A percentile compares a stretch with the other conserved stretches of the same genome.
Conservation (phyloP, 2,113 vertebrate species). For the Hyperopisus bebe region DNA sequence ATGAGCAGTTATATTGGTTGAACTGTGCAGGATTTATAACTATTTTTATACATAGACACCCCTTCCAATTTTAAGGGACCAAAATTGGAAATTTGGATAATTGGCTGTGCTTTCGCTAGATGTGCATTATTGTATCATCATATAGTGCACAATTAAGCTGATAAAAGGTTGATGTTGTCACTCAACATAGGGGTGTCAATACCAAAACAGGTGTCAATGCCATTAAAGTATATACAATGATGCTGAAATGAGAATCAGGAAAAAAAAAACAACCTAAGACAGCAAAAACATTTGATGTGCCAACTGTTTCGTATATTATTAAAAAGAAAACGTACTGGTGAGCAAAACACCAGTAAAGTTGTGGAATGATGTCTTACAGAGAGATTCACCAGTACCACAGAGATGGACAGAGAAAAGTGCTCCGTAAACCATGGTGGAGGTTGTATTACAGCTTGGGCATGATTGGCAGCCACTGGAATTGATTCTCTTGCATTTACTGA, state of each 20-base stretch:
- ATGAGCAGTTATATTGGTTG: neutral
- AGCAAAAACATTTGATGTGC: neutral
- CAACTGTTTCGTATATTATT: neutral
- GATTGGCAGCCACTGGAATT: neutral
- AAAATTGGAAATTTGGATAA: neutral
- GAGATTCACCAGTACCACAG: neutral
- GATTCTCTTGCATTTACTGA: neutral
- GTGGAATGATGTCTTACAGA: neutral
- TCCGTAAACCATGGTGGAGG: neutral
- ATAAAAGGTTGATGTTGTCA: neutral
- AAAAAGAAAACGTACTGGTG: neutral
- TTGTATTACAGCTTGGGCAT: neutral
- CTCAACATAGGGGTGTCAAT: neutral
- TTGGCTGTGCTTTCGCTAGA: neutral
- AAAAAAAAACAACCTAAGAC: neutral
- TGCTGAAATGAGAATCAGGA: neutral
- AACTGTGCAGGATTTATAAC: neutral
- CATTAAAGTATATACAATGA: neutral
- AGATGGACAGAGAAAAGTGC: neutral
- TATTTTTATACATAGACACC: neutral
- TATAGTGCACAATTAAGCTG: neutral
- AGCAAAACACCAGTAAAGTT: neutral
- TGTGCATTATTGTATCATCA: neutral
- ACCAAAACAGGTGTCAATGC: neutral
- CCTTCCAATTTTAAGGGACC: neutral